A percentile compares a stretch with the other conserved stretches of the same genome.
Conservation (phyloP, 2,888 invertebrate genomes). For the Gortyna flavago region DNA sequence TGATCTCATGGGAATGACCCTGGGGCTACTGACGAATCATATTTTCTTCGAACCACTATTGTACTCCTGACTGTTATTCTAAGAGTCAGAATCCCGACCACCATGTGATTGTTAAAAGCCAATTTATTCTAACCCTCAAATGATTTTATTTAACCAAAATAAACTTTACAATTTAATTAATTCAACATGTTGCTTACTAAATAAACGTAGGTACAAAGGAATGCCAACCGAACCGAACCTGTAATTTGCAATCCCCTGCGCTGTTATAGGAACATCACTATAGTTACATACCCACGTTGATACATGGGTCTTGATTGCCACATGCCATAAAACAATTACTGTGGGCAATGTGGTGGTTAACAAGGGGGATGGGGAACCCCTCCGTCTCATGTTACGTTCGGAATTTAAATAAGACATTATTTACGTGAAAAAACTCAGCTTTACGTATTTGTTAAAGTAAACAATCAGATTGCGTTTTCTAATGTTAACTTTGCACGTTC, state of each 20-base stretch:
- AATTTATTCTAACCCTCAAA: not conserved
- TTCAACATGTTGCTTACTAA: conserved; percentile 18
- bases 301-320: conserved; percentile 51
- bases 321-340: conserved; percentile 64
- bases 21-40: not conserved
- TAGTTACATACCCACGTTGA: not conserved
- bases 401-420: conserved; percentile 60
- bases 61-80: not conserved
- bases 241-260: conserved; percentile 40
- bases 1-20: not conserved
- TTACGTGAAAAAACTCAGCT: conserved; percentile 33
- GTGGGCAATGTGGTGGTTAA: conserved; percentile 52
- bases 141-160: not conserved
- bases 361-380: conserved; percentile 20
- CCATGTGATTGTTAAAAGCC: not conserved
- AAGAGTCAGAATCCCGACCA: not conserved
- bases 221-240: conserved; percentile 6
- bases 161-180: conserved; percentile 7
- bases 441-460: conserved; percentile 32
- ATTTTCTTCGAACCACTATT: not conserved
- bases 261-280: conserved; percentile 29
- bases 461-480: conserved; percentile 30
- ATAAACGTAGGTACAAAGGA: conserved; percentile 4
- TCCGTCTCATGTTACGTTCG: conserved; percentile 32
- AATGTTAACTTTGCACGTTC: conserved; percentile 28